phyloP scores from a whole-genome alignment of 1,140 invertebrate species.

The Thalassaphorura encarpata region DNA sequence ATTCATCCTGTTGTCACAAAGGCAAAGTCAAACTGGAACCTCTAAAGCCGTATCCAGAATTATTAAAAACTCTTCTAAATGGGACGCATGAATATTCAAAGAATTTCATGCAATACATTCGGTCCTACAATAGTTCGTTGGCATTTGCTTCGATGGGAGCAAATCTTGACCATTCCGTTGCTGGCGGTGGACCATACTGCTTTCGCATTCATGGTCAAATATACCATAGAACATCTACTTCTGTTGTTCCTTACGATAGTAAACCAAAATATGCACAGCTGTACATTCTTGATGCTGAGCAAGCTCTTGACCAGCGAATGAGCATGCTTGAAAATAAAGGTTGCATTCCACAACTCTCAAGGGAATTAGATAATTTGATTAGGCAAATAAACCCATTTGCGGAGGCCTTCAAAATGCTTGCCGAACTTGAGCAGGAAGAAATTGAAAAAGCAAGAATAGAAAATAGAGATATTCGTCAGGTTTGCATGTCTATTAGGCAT shows the following conservation, averaged over 20 bases:
- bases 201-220: constrained; percentile 36
- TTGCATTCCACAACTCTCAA: neutral
- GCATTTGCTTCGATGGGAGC: constrained; percentile 34
- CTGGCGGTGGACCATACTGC: constrained; percentile 22
- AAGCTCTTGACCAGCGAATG: neutral
- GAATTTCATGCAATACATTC: constrained; percentile 33
- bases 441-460: constrained; percentile 6
- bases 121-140: constrained; percentile 33
- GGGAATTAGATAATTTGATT: neutral
- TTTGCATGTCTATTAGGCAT: constrained; percentile 14
- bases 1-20: constrained; percentile 4
- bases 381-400: constrained; percentile 21
- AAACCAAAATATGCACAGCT: constrained; percentile 30
- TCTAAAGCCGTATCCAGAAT: neutral
- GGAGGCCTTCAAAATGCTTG: constrained; percentile 26
- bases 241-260: neutral
- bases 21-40: constrained; percentile 10
- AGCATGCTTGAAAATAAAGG: constrained; percentile 10
- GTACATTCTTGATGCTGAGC: constrained; percentile 22
- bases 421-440: constrained; percentile 27
- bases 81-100: constrained; percentile 13
- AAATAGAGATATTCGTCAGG: neutral
- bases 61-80: constrained; percentile 1
- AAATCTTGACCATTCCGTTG: neutral
- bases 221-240: constrained; percentile 30